Percentiles rank a stretch among this genome's conserved stretches.
Evolutionary conservation across 2,888 invertebrate species (phyloP).

Genomic region (Pyrrhosoma nymphula): DNA sequence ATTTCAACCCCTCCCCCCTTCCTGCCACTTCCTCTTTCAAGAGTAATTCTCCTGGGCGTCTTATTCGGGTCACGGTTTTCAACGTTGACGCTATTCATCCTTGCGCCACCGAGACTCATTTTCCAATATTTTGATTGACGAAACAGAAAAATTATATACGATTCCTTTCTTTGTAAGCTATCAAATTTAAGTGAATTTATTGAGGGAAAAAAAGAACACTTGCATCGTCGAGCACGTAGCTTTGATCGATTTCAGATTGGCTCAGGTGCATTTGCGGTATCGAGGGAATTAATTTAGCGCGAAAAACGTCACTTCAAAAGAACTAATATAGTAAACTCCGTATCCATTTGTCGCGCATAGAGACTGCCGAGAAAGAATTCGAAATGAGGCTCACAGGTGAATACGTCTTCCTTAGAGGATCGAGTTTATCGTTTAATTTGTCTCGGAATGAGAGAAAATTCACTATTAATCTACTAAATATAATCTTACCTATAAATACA

Average conservation of each 20-base stretch:
- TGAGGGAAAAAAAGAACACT: neutral
- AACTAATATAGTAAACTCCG: too few relatives aligned
- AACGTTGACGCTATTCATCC: neutral
- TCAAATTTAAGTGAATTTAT: neutral
- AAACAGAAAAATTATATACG: neutral
- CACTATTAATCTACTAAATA: too few relatives aligned
- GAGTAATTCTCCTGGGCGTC: neutral
- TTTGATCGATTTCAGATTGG: neutral
- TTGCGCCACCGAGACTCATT: neutral
- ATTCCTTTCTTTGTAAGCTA: neutral
- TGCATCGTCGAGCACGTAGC: neutral
- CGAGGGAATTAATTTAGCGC: neutral
- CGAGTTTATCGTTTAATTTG: too few relatives aligned
- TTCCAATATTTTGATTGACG: neutral
- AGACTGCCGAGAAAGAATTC: too few relatives aligned
- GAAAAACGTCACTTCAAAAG: neutral
- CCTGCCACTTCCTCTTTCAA: neutral
- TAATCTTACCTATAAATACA: too few relatives aligned
- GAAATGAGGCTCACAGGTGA: too few relatives aligned
- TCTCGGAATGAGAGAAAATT: too few relatives aligned
- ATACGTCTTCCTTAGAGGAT: too few relatives aligned
- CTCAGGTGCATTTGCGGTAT: neutral
- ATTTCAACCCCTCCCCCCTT: too few relatives aligned
- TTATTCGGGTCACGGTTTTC: neutral
- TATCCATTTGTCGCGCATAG: too few relatives aligned